phyloP scores from a whole-genome alignment of 2,797 vertebrate species.

The Melanogrammus aeglefinus region DNA sequence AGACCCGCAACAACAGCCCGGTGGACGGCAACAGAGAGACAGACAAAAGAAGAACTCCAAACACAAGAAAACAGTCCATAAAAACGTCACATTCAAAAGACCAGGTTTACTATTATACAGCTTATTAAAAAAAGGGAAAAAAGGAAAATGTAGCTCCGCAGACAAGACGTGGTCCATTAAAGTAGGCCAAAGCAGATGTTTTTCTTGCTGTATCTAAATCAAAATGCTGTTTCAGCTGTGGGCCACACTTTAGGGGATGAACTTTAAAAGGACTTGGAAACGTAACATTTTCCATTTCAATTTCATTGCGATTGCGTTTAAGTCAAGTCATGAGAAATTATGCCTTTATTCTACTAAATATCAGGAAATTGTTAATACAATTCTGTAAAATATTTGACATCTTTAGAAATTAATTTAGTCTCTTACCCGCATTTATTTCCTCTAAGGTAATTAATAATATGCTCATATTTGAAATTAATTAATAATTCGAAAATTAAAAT shows the following conservation, averaged over 20 bases:
- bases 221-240: conserved; percentile 68
- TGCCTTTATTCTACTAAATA: not conserved
- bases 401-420: not conserved
- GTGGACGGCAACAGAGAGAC: conserved; percentile 18
- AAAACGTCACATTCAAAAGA: conserved; percentile 57
- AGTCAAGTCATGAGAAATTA: not conserved
- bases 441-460: not conserved
- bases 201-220: conserved; percentile 53
- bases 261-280: conserved; percentile 44
- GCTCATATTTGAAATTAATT: not conserved
- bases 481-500: not conserved
- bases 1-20: conserved; percentile 30
- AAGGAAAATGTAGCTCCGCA: not conserved
- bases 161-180: conserved; percentile 25
- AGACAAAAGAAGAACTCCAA: conserved; percentile 31
- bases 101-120: conserved; percentile 36
- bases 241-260: conserved; percentile 53
- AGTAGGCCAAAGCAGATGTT: conserved; percentile 52
- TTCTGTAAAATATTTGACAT: not conserved
- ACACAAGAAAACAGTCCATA: conserved; percentile 55
- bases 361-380: not conserved
- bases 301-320: not conserved
- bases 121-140: conserved; percentile 45
- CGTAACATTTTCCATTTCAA: conserved; percentile 3
- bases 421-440: not conserved